These are phyloP conservation scores for Mesorhabditis belari DNA, from an alignment of 2,888 invertebrate genomes.

Conservation along the genomic window DNA sequence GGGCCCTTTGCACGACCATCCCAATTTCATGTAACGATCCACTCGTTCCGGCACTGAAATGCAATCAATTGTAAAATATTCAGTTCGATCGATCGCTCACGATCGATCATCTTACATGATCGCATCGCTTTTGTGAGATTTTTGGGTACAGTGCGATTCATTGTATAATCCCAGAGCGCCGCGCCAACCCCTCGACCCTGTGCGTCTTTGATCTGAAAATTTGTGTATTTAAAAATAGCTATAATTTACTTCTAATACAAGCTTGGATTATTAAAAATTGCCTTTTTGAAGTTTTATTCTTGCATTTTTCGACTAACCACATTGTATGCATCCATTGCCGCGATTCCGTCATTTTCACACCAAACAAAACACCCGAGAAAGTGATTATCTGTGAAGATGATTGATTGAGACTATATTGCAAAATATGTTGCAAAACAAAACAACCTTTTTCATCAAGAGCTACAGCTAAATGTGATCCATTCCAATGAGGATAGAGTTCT, in stretches of 20 bases:
- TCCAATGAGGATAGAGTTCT: background rate
- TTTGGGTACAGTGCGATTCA: background rate
- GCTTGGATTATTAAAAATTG: too few relatives aligned
- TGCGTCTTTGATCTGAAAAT: background rate
- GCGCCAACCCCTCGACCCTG: background rate
- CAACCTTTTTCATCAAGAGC: background rate
- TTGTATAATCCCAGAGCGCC: background rate
- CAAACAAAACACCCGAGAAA: background rate
- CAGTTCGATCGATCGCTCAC: too few relatives aligned
- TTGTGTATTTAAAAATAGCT: background rate
- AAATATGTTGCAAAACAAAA: background rate
- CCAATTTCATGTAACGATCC: background rate
- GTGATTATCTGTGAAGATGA: background rate
- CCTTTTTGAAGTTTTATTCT: too few relatives aligned
- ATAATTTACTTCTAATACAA: too few relatives aligned
- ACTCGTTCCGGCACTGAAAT: background rate
- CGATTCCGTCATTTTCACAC: background rate
- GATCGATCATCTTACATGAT: background rate
- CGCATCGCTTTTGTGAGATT: background rate
- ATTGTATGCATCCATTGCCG: background rate
- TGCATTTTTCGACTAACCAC: background rate
- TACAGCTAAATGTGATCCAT: background rate
- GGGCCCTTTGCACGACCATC: background rate
- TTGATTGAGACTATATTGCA: too few relatives aligned
- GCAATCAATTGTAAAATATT: too few relatives aligned